Base-by-base conservation (phyloP, 37 sponge, comb jelly and placozoan genomes). In the Bolinopsis microptera region DNA sequence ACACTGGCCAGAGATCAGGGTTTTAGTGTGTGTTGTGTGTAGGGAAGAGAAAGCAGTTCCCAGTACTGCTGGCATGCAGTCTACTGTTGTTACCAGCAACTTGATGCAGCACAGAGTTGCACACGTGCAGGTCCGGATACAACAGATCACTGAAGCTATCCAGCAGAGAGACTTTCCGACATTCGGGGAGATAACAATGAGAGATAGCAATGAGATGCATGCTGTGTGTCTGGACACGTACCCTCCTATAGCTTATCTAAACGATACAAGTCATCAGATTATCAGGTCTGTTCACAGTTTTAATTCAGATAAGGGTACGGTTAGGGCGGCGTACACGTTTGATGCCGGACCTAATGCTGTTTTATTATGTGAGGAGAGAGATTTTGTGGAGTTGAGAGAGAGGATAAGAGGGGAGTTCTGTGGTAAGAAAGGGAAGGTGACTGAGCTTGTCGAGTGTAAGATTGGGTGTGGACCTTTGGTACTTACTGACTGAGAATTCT, bases 261-360 rank as follows among this genome's bases (percentile, higher is more conserved):
- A 94, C 41, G 98, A 96, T 38, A 94, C 94, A 32, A 97, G 98
- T 21, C 93, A 92, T 27, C 76, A 69, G 74, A 95, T 99, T 13
- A 96, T 99, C 37, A 94, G 95, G 68, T 38, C 96, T 30, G 77
- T 96, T 69, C 95, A 97, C 18, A n/a, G 27, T n/a, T 97, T 95
- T 93, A 99, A 99, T 69, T 37, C 94, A 32, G n/a, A 95, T 3
- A 77, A 94, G 16, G 93, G 93, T 3, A n/a, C 92, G 22, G 76
- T 95, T 0, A 95, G 94, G 94, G 95, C 94, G 27, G 97, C 96
- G 8, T 99, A 99, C 41, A 96, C 99, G 3, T 99, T 97, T 96
- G 99, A 99, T 94, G 99, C 99, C 86, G 99, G 99, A 31, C 99
- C 99, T 9, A 99, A 99, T 93, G 97, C 99, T 36, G 97, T 97